These are phyloP conservation scores for Latrodectus elegans DNA, from an alignment of 2,888 invertebrate genomes.

Conservation along the genomic window DNA sequence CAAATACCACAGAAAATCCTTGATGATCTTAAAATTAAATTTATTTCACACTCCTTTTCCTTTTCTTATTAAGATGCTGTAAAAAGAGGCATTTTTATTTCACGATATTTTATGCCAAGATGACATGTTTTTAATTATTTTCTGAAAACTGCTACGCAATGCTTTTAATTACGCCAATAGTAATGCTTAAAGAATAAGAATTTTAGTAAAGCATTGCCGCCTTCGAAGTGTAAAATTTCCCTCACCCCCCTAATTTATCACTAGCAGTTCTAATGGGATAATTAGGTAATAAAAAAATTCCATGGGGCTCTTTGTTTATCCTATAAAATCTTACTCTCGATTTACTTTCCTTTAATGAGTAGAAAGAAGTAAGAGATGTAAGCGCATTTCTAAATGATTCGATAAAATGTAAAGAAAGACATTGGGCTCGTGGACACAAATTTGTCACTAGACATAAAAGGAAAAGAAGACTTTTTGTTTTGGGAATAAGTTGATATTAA, in stretches of 20 bases:
- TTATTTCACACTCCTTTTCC: background rate
- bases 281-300: conserved; percentile 49
- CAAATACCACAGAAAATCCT: background rate
- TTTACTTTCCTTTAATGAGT: conserved; percentile 51
- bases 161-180: conserved; percentile 36
- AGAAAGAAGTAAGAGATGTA: conserved; percentile 11
- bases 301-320: conserved; percentile 16
- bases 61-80: background rate
- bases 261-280: conserved; percentile 45
- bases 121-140: conserved; percentile 37
- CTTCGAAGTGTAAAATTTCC: conserved; percentile 17
- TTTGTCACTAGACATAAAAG: too few species aligned
- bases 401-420: too few species aligned
- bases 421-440: too few species aligned
- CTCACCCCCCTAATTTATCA: conserved; percentile 37
- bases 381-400: too few species aligned
- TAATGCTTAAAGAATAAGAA: conserved; percentile 11
- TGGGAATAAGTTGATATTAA: too few species aligned
- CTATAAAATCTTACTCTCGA: conserved; percentile 52
- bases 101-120: conserved; percentile 14
- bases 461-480: too few species aligned
- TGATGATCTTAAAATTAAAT: background rate
- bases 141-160: conserved; percentile 1
- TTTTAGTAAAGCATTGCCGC: conserved; percentile 17
- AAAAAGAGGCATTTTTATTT: background rate